Evolutionary conservation across 2,797 vertebrate genomes (phyloP), one percentile per base, ranked within the genome.

Genomic region (Takifugu ocellatus): DNA sequence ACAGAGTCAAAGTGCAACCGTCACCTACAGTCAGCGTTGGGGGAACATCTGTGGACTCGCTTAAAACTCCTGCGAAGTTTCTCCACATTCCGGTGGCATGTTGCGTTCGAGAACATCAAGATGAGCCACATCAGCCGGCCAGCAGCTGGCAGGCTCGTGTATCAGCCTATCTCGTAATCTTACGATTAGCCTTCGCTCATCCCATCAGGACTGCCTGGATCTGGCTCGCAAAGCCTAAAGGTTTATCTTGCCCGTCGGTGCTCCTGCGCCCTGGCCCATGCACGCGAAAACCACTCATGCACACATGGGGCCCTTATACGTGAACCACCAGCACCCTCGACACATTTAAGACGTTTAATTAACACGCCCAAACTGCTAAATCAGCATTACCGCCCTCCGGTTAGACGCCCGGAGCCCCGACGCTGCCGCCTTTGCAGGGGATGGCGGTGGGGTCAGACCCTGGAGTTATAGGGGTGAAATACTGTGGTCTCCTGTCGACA

Each of bases 161-260:
- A 87, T 87, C 80, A 86, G 87, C 80, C 86, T 76, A 81, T 87
- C 77, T 75, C 53, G 74, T 82, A 88, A 90, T 85, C 86, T 83
- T 72, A 77, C 65, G 69, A 89, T 90, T 87, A 90, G 83, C 78
- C 81, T 70, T 78, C 79, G 77, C 75, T 87, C 82, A 90, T 90
- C 87, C 84, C 84, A 89, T 90, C 88, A 87, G 88, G 83, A 77
- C 85, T 88, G 84, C 84, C 87, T 84, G 79, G 84, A 87, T 87
- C 81, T 85, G 74, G 75, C 82, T 75, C 78, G 78, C 80, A 80
- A 83, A 88, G 80, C 79, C 82, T 61, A 64, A 66, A 82, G 83
- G 78, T 86, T 89, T 85, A 87, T 80, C 76, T 74, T 50, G 62
- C 65, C 66, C 63, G 78, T 76, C 65, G 39, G 54, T 50, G 65